Conservation (phyloP, 30 jellyfish, hydroid and myxozoan genomes). For the Chironex yamaguchii region DNA sequence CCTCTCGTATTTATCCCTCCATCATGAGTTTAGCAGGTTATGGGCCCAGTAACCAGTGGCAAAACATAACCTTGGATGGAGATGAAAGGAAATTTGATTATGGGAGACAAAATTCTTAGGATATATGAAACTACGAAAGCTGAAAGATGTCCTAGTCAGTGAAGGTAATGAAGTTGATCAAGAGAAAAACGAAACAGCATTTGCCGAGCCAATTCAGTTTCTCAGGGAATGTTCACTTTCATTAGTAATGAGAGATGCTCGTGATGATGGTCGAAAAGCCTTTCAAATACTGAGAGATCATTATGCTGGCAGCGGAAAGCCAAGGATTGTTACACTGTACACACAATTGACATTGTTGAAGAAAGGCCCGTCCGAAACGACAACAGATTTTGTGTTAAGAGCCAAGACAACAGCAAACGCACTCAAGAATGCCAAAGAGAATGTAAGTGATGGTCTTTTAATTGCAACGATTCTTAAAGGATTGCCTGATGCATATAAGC, state of each 20-base stretch:
- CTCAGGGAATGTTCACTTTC: conserved; percentile 45
- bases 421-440: too few species aligned
- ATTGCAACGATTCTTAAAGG: too few species aligned
- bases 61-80: conserved; percentile 56
- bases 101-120: conserved; percentile 59
- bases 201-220: conserved; percentile 66
- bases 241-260: conserved; percentile 59
- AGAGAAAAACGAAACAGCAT: conserved; percentile 60
- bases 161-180: too few species aligned
- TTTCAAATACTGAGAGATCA: conserved; percentile 35
- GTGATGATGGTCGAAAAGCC: conserved; percentile 60
- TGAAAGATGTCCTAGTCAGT: conserved; percentile 35
- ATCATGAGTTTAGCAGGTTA: conserved; percentile 60
- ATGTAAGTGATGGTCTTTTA: too few species aligned
- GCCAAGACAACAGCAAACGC: too few species aligned
- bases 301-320: too few species aligned
- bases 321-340: too few species aligned
- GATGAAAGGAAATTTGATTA: conserved; percentile 64
- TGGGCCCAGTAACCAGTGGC: conserved; percentile 84
- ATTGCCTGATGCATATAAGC: too few species aligned
- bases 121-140: conserved; percentile 29
- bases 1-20: conserved; percentile 25
- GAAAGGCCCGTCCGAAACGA: too few species aligned
- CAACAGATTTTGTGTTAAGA: too few species aligned
- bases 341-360: too few species aligned